A percentile compares a stretch with the other conserved stretches of the same genome.
Conservation (phyloP, 2,797 vertebrate genomes). For the Cuniculus paca region DNA sequence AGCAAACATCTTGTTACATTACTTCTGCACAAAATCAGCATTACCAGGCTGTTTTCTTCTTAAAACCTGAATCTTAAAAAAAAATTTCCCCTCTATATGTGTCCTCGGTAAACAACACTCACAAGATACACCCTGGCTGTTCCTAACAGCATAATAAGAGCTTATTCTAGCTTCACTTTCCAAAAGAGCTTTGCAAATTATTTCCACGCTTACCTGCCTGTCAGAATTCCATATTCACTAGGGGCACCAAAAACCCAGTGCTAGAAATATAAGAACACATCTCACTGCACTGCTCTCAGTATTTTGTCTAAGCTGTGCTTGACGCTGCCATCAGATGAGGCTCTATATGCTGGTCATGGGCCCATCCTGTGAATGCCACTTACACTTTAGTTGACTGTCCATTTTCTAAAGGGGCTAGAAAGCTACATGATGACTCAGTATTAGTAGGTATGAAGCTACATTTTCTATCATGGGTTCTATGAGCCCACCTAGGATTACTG, state of each 20-base stretch:
- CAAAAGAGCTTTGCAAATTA: slow-evolving; percentile 43
- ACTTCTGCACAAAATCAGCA: slow-evolving; percentile 56
- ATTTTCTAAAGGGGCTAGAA: neutral
- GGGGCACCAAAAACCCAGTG: neutral
- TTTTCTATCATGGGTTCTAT: neutral
- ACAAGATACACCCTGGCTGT: neutral
- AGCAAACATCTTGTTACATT: slow-evolving; percentile 54
- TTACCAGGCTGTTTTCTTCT: slow-evolving; percentile 65
- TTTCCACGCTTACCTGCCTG: slow-evolving; percentile 22
- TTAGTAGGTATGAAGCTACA: neutral
- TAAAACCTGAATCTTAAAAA: slow-evolving; percentile 62
- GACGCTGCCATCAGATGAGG: neutral
- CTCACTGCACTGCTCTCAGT: neutral
- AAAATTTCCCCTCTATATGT: neutral
- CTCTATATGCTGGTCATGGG: neutral
- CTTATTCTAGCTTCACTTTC: slow-evolving; percentile 30
- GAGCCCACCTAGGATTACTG: neutral
- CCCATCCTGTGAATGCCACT: neutral
- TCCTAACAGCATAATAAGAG: slow-evolving; percentile 43
- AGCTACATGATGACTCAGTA: neutral
- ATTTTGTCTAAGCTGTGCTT: neutral
- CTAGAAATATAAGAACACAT: neutral
- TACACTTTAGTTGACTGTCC: neutral
- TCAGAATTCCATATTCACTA: slow-evolving; percentile 54
- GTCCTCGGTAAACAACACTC: slow-evolving; percentile 57